Base-by-base conservation (phyloP, 2,888 invertebrate genomes). In the Synergus laeviventris region DNA sequence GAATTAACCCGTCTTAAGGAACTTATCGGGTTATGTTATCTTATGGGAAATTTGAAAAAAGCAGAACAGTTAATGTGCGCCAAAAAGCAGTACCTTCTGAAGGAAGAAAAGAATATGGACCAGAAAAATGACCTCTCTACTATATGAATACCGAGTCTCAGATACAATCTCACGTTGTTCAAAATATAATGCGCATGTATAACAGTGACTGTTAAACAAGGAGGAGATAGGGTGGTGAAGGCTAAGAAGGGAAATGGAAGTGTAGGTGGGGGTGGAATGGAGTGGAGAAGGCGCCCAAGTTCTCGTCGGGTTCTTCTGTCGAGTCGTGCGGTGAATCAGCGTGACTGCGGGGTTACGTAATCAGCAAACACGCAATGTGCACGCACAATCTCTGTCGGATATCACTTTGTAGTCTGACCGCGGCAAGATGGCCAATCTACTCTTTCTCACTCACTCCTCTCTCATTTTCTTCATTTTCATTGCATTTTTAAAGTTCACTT, bases 401-500 rank as follows among this genome's bases (percentile, higher is more conserved):
- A 87, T 89, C 89, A 86, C 89, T 89, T 89, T 89, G 89, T 89
- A 88, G 87, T 89, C 86, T 83, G 84, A 78, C 87, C 89, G 88
- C 85, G 81, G 82, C 76, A 83, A 85, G 85, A 82, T 83, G 83
- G 84, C 84, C 86, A 86, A 87, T 88, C 87, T 87, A 87, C 62
- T 56, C 70, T 14, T 9, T 21, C 73, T 74, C 66, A 59, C 59
- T 59, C 18, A 62, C 36, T 42, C 64, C 38, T 59, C 36, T 73
- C 61, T 45, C 59, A 64, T 24, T 59, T 45, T 21, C 75, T 66
- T 64, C 36, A 18, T 66, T 64, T 39, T 70, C 42, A 16, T 36
- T 3, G 49, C 31, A 54, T 18, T 54, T 54, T 18, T 54, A 2
- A n/a, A 18, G 9, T 54, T 14, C 49, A n/a, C 49, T 18, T 54